Conservation (phyloP, 2,113 vertebrate genomes). For the Mustelus asterias region DNA sequence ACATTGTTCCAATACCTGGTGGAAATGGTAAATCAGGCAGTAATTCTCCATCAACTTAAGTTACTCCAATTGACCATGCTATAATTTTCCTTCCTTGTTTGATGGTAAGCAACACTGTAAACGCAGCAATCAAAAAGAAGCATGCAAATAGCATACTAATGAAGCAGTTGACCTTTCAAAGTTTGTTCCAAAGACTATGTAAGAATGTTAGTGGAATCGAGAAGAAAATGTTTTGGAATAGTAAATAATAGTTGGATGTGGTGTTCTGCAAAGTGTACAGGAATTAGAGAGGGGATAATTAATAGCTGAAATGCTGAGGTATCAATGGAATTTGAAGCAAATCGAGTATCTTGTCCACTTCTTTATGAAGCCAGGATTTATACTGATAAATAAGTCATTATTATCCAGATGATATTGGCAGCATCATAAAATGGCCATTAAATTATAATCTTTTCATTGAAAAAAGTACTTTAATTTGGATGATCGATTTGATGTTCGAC, state of each 20-base stretch:
- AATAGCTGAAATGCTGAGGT: not conserved
- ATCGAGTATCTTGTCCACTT: not conserved
- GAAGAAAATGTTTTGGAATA: conserved; percentile 22
- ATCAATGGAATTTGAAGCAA: conserved; percentile 1
- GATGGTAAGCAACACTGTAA: not conserved
- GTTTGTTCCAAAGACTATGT: conserved; percentile 5
- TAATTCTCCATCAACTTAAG: not conserved
- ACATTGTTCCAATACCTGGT: not conserved
- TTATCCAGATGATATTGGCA: not conserved
- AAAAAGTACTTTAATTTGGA: not conserved
- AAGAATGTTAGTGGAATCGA: not conserved
- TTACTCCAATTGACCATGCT: not conserved
- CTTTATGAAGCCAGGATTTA: not conserved
- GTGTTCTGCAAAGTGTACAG: not conserved
- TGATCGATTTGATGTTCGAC: not conserved
- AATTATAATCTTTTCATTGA: not conserved
- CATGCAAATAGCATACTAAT: not conserved
- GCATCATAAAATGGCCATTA: not conserved
- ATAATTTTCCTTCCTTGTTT: not conserved
- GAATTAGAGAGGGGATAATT: not conserved
- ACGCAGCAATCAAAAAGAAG: not conserved
- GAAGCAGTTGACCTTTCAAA: not conserved
- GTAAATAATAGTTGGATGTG: not conserved
- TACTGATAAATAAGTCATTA: not conserved
- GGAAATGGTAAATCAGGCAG: not conserved